These are phyloP conservation scores for Acholoe squamosa DNA, from an alignment of 2,888 invertebrate species.

Conservation along the genomic window DNA sequence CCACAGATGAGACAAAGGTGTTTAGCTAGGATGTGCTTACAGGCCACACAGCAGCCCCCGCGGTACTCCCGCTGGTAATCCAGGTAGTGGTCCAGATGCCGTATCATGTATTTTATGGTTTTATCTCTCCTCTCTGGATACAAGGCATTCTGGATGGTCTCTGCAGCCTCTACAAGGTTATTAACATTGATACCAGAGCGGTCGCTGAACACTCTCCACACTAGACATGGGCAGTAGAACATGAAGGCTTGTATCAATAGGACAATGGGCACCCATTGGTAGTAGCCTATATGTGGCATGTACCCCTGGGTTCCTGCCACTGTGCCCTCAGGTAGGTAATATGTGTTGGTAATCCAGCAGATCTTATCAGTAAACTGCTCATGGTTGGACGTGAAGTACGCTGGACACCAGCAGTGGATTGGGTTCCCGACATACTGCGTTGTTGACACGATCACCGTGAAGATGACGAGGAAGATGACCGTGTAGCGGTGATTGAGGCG, in stretches of 20 bases:
- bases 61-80: constrained; percentile 82
- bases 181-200: constrained; percentile 84
- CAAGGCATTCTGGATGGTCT: constrained; percentile 79
- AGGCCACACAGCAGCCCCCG: constrained; percentile 81
- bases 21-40: constrained; percentile 81
- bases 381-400: constrained; percentile 82
- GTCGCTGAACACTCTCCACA: constrained; percentile 71
- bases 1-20: constrained; percentile 82
- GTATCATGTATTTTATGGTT: constrained; percentile 84
- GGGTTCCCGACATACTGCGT: constrained; percentile 83
- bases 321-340: constrained; percentile 57
- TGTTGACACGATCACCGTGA: constrained; percentile 82
- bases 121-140: constrained; percentile 84
- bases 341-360: constrained; percentile 64
- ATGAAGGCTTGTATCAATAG: constrained; percentile 84
- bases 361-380: constrained; percentile 64
- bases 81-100: constrained; percentile 84
- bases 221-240: constrained; percentile 83
- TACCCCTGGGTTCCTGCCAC: constrained; percentile 47
- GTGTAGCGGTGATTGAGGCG: constrained; percentile 82
- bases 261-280: constrained; percentile 84
- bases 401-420: constrained; percentile 84
- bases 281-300: constrained; percentile 69
- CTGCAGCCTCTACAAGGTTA: constrained; percentile 81
- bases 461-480: constrained; percentile 81